Base-by-base conservation (phyloP, 2,888 invertebrate species). In the Cheiracanthium punctorium region DNA sequence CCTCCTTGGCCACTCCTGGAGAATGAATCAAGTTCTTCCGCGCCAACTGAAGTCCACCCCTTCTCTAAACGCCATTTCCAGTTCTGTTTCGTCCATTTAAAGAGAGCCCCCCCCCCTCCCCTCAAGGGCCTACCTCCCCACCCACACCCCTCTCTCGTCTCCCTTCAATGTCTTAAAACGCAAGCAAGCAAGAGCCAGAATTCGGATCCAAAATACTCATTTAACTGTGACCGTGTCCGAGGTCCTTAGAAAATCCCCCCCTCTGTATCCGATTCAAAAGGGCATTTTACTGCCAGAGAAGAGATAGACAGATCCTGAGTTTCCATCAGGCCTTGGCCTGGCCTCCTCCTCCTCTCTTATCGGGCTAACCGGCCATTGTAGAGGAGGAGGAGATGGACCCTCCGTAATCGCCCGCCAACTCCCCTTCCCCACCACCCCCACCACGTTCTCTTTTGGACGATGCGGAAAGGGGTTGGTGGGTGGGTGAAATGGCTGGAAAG, bases 301-400 rank as follows among this genome's bases (percentile, higher is more conserved):
- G n/a, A n/a, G n/a, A n/a, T n/a, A n/a, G n/a, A n/a, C n/a, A n/a
- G n/a, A n/a, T n/a, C n/a, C n/a, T n/a, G n/a, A n/a, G n/a, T n/a
- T n/a, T n/a, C n/a, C n/a, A n/a, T n/a, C n/a, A n/a, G n/a, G n/a
- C n/a, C n/a, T n/a, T n/a, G n/a, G n/a, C n/a, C n/a, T 52, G 20
- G 24, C 64, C 12, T 24, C 28, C n/a, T 28, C 24, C 52, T 52
- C 8, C 14, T 30, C 67, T 67, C 67, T 67, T 58, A 58, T 58
- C 58, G 69, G 20, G 30, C 65, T 32, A 67, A 67, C 69, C 33
- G 37, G 69, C 33, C 33, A 69, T 69, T 69, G 58, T 58, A 37
- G 7, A n/a, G n/a, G n/a, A n/a, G 37, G 7, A 58, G 5, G 24
- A 24, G 20, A 20, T 58, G 58, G 58, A 24, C 58, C 1, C 58